Evolutionary conservation across 1,140 invertebrate species (phyloP), one percentile per base, ranked within the genome.

Genomic region (Penaeus indicus): DNA sequence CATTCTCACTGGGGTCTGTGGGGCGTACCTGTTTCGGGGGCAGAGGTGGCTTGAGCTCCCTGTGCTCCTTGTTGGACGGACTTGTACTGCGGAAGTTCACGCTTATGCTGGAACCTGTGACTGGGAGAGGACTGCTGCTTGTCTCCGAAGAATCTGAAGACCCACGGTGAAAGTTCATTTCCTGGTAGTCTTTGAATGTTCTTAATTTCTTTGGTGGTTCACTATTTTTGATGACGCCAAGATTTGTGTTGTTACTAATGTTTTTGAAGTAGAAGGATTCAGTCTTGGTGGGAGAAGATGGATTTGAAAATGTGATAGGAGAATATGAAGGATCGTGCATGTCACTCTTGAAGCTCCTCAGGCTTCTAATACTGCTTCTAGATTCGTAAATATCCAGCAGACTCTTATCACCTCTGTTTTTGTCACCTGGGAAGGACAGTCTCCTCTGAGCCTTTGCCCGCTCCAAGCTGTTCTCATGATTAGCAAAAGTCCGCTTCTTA

Each of bases 381-480:
- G 88, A 85, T 32, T 85, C 88, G 42, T 89, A 89, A n/a, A 89
- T 89, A n/a, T 89, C 83, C n/a, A 89, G 54, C 1, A 89, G 83
- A 69, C 83, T 85, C 60, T 89, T 89, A 19, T 89, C 88, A 11
- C 19, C 27, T 47, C 60, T 81, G 60, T 38, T 80, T 11, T 25
- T 64, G 4, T 88, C 81, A 0, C 82, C 72, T 13, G 87, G 87
- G 16, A 84, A 54, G 18, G 81, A 75, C 72, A 77, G 84, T 78
- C 81, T 84, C 32, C 87, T 77, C 22, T 84, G 81, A 13, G 60
- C 54, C 84, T 64, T 84, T 10, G n/a, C 8, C 13, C 60, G 25
- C 19, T 84, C 82, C 38, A 32, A 32, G 21, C 11, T 81, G 18
- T 85, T 79, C 25, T 84, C 81, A 19, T 32, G 63, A 19, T 81